Evolutionary conservation across 2,797 vertebrate species (phyloP).

Genomic region (Centroberyx gerrardi): DNA sequence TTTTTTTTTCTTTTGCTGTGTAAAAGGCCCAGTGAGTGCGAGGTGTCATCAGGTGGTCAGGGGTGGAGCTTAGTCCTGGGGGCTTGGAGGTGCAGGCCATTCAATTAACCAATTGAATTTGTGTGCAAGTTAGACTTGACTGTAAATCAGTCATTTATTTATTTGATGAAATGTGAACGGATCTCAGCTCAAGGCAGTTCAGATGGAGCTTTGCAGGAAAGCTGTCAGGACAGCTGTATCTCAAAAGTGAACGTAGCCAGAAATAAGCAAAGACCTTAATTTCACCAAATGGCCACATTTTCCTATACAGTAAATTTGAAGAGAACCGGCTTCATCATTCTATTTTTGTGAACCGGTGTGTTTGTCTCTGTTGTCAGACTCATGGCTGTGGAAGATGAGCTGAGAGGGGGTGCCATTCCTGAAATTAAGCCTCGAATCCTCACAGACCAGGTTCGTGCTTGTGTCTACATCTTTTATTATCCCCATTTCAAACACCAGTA

Average conservation of each 20-base stretch:
- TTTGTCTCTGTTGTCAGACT: slow-evolving; percentile 90
- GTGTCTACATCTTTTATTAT: slow-evolving; percentile 81
- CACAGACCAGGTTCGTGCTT: slow-evolving; percentile 94
- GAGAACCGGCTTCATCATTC: slow-evolving; percentile 85
- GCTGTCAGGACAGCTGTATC: slow-evolving; percentile 23
- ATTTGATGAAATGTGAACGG: slow-evolving; percentile 10
- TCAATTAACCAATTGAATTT: background rate
- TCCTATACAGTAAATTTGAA: slow-evolving; percentile 66
- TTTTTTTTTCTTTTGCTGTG: too few relatives aligned
- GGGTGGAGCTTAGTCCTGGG: too few relatives aligned
- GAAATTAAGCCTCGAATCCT: slow-evolving; percentile 96
- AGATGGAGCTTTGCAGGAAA: slow-evolving; percentile 56
- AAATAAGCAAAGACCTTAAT: slow-evolving; percentile 74
- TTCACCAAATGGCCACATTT: slow-evolving; percentile 76
- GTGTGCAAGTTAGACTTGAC: background rate
- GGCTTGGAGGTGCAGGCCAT: too few relatives aligned
- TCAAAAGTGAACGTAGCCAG: slow-evolving; percentile 35
- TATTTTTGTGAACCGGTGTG: slow-evolving; percentile 78
- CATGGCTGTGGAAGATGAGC: slow-evolving; percentile 99
- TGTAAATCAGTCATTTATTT: background rate
- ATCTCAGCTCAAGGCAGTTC: slow-evolving; percentile 33
- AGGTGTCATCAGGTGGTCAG: too few relatives aligned
- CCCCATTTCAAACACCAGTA: slow-evolving; percentile 44
- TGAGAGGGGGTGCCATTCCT: slow-evolving; percentile 94
- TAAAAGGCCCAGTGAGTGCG: too few relatives aligned